Evolutionary conservation across 2,888 invertebrate genomes (phyloP), one percentile per base, ranked within the genome.

Genomic region (Alloplasta piceator): DNA sequence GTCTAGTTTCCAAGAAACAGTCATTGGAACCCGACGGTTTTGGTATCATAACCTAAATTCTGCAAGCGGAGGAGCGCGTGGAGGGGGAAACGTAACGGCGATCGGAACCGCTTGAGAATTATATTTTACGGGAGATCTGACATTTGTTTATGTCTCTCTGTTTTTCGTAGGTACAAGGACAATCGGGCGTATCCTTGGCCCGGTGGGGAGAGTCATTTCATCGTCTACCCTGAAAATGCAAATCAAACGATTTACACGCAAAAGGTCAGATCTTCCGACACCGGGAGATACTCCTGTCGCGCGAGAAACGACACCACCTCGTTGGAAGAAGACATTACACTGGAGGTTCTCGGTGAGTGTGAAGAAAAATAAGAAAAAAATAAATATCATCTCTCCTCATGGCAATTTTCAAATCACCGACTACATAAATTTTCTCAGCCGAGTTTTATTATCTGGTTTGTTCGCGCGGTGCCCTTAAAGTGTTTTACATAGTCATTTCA

Each of bases 231-330:
- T 0, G 95, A 96, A 92, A 96, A 95, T 68, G 95, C 95, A 79
- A 96, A 96, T 92, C 96, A 96, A 92, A 96, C 96, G 67, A 94
- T 96, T 86, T 96, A 96, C 93, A 95, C 96, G 38, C 93, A 94
- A 85, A 93, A 93, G 52, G 94, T 95, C 38, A 93, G 94, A 48
- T 93, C 94, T 63, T 93, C 94, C 5, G 96, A 96, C 91, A 94
- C 95, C 48, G 96, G 96, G 76, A 95, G 95, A 92, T 96, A 96
- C 92, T 95, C 95, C 61, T 96, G 96, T 90, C 93, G 95, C 16
- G 93, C 96, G 84, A 94, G 94, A 90, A 96, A 96, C 91, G 96
- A 96, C 87, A 95, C 96, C 0, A 94, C 94, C 87, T 93, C 93
- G 82, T 93, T 94, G 84, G 93, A 94, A 55, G 96, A 96, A 89